These are phyloP conservation scores for Himalopsyche tibetana DNA, from an alignment of 2,888 invertebrate genomes.

Conservation along the genomic window DNA sequence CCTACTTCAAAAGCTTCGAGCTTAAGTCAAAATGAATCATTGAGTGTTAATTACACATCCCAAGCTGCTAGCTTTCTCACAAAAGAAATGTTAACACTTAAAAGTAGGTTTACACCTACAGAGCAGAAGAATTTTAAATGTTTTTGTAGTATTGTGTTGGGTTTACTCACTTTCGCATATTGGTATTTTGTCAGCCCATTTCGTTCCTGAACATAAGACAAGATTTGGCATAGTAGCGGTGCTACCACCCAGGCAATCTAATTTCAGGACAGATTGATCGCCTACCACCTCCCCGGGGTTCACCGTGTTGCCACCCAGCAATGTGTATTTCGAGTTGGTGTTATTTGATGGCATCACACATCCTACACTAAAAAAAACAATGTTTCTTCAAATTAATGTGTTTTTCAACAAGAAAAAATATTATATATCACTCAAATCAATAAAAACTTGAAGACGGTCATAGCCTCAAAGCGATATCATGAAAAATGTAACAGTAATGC, in stretches of 20 bases:
- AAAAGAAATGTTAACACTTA: no score
- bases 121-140: no score
- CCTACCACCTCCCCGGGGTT: background rate
- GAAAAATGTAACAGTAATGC: no score
- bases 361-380: background rate
- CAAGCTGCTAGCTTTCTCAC: no score
- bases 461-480: no score
- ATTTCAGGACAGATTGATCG: background rate
- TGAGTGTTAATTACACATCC: no score
- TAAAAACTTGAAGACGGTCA: no score
- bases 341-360: background rate
- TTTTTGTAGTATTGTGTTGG: no score
- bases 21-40: no score
- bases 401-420: background rate
- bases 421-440: no score
- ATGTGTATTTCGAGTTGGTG: background rate
- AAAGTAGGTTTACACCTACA: no score
- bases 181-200: background rate
- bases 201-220: background rate
- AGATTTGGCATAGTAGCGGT: background rate
- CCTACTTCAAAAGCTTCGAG: no score
- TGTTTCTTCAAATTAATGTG: background rate
- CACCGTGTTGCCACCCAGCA: background rate
- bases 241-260: background rate
- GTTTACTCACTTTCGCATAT: constrained; percentile 1